These are phyloP conservation scores for Phania funesta DNA, from an alignment of 2,888 invertebrate species.

Conservation along the genomic window DNA sequence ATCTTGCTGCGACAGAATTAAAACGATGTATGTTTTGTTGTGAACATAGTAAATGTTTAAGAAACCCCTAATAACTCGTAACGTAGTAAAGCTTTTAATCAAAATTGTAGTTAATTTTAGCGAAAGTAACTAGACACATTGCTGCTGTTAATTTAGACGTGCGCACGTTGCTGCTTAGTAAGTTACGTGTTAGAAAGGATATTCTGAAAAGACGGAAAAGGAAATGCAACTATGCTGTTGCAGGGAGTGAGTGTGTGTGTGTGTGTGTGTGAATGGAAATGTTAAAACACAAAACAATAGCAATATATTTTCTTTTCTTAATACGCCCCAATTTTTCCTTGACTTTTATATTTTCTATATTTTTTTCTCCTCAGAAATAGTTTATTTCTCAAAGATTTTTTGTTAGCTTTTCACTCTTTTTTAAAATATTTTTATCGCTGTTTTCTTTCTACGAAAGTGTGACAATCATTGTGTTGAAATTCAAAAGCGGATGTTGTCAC, in stretches of 20 bases:
- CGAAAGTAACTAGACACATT: constrained; percentile 27
- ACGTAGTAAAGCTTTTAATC: no score
- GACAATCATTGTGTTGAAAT: constrained; percentile 35
- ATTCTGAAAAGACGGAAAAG: background rate
- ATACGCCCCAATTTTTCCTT: constrained; percentile 24
- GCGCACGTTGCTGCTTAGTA: background rate
- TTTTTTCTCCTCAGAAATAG: background rate
- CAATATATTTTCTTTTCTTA: constrained; percentile 47
- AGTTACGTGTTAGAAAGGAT: background rate
- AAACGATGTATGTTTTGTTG: no score
- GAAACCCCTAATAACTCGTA: no score
- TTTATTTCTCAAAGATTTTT: constrained; percentile 6
- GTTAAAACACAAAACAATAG: constrained; percentile 27
- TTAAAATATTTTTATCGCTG: constrained; percentile 12
- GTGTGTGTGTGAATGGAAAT: background rate
- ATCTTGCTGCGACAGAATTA: no score
- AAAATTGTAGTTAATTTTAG: no score
- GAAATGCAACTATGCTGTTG: background rate
- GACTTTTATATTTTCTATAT: background rate
- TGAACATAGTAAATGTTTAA: no score
- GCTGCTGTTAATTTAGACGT: constrained; percentile 5
- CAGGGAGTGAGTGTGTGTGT: background rate
- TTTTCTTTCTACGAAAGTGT: constrained; percentile 23
- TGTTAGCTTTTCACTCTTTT: background rate
- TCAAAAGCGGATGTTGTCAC: constrained; percentile 62